Evolutionary conservation across 30 jellyfish, hydroid and myxozoan genomes (phyloP), one percentile per base, ranked within the genome.

Genomic region (Aurelia sp.): DNA sequence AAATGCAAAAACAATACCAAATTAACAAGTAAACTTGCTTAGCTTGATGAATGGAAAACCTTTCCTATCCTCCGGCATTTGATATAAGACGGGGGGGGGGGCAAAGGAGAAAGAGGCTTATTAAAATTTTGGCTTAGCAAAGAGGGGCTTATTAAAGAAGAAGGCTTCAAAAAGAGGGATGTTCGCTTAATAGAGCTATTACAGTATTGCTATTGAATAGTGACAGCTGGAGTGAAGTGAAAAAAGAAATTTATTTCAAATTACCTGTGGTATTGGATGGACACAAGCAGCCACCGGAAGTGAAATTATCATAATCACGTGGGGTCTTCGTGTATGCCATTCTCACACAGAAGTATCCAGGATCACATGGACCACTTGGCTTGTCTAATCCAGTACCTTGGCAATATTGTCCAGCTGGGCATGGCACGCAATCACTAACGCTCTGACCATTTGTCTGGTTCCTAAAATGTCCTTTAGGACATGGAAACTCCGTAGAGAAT

Each of bases 381-480:
- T 35, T 55, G 10, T 72, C 87, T 22, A 83, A 80, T 13, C 98
- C 98, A 11, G 85, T 70, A 18, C 97, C 94, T 59, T 72, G 94
- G 72, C 98, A 94, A 41, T 88, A 94, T 52, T 77, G 67, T 2
- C 97, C 96, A 63, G 88, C 94, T 4, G 95, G 94, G 69, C 98
- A 95, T 8, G 90, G 82, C 59, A 55, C 65, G 67, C 99, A 95
- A 63, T 89, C 99, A 22, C 77, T 50, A 24, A 89, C 58, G 65
- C 87, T 75, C 72, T 69, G 70, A 7, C 97, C 97, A 16, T 74
- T 81, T 15, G 96, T 90, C 80, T 78, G 95, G 83, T 95, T 86
- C 61, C 97, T 80, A 67, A 31, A 95, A 58, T 95, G 91, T 62
- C 99, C 99, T 62, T 82, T 90, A 19, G 97, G 99, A 70, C 99